A percentile compares a stretch with the other conserved stretches of the same genome.
These are phyloP conservation scores for Condylura cristata DNA, from an alignment of 2,113 vertebrate species.

Conservation along the genomic window DNA sequence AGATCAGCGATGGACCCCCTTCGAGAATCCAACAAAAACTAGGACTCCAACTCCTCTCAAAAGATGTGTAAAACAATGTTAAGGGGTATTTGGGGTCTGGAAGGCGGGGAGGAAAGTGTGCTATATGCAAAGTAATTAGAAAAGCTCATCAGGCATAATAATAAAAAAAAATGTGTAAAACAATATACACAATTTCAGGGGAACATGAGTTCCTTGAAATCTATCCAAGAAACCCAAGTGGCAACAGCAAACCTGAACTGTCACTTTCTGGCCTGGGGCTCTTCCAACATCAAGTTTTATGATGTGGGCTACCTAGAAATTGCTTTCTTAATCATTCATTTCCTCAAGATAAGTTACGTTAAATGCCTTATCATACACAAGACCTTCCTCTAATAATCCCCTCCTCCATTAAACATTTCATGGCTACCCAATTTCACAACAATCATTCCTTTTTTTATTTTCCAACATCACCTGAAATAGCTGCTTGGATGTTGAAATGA, in stretches of 20 bases:
- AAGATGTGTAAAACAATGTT: background rate
- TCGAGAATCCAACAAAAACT: conserved; percentile 19
- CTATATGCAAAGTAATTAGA: too few species aligned
- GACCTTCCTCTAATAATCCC: background rate
- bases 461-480: background rate
- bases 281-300: background rate
- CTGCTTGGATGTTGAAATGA: background rate
- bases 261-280: background rate
- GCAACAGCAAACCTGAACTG: background rate
- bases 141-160: too few species aligned
- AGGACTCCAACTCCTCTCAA: background rate
- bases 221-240: background rate
- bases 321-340: background rate
- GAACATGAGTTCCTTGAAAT: background rate
- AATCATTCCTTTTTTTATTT: conserved; percentile 31
- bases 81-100: too few species aligned
- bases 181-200: background rate
- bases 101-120: too few species aligned
- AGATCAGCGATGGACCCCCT: background rate
- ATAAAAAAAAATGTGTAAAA: background rate
- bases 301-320: background rate
- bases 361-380: background rate
- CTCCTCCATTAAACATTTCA: background rate
- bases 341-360: background rate
- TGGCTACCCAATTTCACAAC: background rate